Conservation (phyloP, 1,140 invertebrate species). For the Euwallacea similis region DNA sequence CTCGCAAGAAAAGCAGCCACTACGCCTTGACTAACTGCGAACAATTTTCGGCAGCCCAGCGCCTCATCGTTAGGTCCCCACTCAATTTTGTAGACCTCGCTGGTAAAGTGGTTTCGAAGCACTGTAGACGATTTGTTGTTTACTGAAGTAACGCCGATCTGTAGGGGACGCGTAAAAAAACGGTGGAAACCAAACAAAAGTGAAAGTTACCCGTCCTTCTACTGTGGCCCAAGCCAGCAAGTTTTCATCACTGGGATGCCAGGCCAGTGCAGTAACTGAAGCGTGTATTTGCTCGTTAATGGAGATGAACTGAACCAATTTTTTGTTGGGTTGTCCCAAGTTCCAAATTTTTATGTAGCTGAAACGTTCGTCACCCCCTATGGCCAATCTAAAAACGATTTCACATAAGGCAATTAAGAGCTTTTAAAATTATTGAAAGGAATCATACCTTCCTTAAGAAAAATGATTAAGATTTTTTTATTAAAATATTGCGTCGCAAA, state of each 20-base stretch:
- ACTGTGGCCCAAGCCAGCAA: slow-evolving; percentile 73
- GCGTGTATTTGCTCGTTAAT: slow-evolving; percentile 73
- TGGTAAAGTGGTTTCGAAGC: slow-evolving; percentile 53
- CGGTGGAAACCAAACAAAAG: too few relatives aligned
- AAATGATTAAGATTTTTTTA: too few relatives aligned
- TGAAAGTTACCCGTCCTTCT: slow-evolving; percentile 66
- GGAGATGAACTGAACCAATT: slow-evolving; percentile 55
- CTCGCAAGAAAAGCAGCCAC: slow-evolving; percentile 56
- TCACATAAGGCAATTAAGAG: slow-evolving; percentile 17
- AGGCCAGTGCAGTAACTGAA: slow-evolving; percentile 70
- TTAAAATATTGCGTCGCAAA: too few relatives aligned
- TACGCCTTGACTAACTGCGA: slow-evolving; percentile 57
- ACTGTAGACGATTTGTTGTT: slow-evolving; percentile 50
- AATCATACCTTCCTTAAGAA: too few relatives aligned
- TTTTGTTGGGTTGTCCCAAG: slow-evolving; percentile 56
- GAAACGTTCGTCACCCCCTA: slow-evolving; percentile 70
- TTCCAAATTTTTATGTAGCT: slow-evolving; percentile 69
- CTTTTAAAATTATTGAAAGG: background rate
- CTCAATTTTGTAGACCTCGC: slow-evolving; percentile 52
- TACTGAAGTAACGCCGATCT: slow-evolving; percentile 60
- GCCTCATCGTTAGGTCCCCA: slow-evolving; percentile 55
- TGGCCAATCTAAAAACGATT: slow-evolving; percentile 59
- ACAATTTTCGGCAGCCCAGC: slow-evolving; percentile 53
- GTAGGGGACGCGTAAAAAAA: slow-evolving; percentile 22
- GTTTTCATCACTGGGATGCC: slow-evolving; percentile 77